These are phyloP conservation scores for Melanophora roralis DNA, from an alignment of 2,888 invertebrate genomes.

Conservation along the genomic window DNA sequence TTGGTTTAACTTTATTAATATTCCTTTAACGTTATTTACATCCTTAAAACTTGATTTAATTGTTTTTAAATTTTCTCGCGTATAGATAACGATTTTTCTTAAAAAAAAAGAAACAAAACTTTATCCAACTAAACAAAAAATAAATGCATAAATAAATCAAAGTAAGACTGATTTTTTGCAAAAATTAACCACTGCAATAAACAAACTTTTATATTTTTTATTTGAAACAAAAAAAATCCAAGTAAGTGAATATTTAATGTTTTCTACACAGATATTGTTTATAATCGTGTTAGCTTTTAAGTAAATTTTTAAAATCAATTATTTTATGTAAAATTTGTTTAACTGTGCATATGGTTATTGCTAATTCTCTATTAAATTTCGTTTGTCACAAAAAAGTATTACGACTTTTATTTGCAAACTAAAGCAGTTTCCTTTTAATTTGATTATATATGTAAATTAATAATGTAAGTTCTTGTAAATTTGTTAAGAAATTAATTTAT, in stretches of 20 bases:
- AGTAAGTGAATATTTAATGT: not conserved
- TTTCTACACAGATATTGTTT: no score
- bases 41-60: no score
- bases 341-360: not conserved
- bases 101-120: not conserved
- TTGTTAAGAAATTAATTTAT: not conserved
- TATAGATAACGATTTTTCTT: not conserved
- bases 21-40: no score
- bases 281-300: not conserved
- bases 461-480: not conserved
- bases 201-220: slow-evolving; percentile 12
- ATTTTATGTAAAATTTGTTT: not conserved
- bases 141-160: not conserved
- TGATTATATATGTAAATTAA: not conserved
- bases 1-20: no score
- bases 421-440: not conserved
- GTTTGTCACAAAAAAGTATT: slow-evolving; percentile 28
- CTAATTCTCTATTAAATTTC: not conserved
- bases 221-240: not conserved
- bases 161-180: slow-evolving; percentile 16
- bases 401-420: slow-evolving; percentile 1
- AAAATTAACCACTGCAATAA: not conserved
- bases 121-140: not conserved
- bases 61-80: not conserved
- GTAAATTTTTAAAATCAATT: not conserved